phyloP scores from a whole-genome alignment of 2,113 vertebrate species.

The Hippolais icterina region DNA sequence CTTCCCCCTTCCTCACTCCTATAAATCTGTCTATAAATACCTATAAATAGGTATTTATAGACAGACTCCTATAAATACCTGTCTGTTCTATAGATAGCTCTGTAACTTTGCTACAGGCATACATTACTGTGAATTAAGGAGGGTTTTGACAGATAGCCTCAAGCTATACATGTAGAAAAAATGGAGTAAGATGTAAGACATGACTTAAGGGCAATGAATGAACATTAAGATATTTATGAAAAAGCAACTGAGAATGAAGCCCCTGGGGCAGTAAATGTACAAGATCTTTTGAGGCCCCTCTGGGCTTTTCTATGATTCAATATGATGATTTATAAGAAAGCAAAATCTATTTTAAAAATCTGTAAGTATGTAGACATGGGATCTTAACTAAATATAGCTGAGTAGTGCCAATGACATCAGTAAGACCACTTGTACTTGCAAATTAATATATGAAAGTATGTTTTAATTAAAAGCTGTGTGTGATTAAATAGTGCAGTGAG shows the following conservation, averaged over 20 bases:
- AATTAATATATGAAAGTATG: background rate
- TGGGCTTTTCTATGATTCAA: background rate
- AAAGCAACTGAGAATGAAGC: background rate
- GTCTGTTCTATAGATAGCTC: background rate
- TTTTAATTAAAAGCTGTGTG: background rate
- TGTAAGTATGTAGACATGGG: background rate
- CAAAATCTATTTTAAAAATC: background rate
- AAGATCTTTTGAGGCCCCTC: background rate
- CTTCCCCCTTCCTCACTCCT: background rate
- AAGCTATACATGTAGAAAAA: background rate
- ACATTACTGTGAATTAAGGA: background rate
- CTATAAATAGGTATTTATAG: too few species aligned
- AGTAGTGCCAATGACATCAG: background rate
- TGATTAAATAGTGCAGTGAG: background rate
- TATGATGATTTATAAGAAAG: background rate
- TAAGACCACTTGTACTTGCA: background rate
- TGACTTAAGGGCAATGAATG: background rate
- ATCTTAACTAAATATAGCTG: background rate
- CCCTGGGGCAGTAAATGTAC: background rate
- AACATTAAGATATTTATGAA: background rate
- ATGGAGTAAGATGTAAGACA: background rate
- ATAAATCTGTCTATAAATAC: too few species aligned
- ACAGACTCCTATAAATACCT: background rate
- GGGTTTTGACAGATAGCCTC: background rate
- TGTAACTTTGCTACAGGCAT: background rate